Evolutionary conservation across 2,888 invertebrate species (phyloP).

Genomic region (Tetragonisca angustula): DNA sequence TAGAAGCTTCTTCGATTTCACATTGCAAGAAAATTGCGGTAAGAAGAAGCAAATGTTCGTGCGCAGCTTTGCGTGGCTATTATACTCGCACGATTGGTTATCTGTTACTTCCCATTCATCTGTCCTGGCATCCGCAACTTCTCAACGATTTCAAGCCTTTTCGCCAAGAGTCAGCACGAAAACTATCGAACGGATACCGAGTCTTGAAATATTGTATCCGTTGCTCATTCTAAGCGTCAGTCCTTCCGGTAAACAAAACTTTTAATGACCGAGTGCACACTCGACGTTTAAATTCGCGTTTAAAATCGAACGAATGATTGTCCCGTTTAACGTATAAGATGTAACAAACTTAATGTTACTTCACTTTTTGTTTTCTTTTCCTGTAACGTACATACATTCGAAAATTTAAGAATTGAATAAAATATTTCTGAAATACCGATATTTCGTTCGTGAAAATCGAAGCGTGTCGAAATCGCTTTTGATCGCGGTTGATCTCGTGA

Average conservation of each 20-base stretch:
- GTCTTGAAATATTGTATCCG: constrained; percentile 63
- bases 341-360: background rate
- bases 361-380: background rate
- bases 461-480: background rate
- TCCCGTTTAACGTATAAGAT: background rate
- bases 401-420: background rate
- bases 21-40: background rate
- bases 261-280: constrained; percentile 53
- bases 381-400: background rate
- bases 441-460: background rate
- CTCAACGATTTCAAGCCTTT: constrained; percentile 65
- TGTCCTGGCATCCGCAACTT: constrained; percentile 64
- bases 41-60: constrained; percentile 63
- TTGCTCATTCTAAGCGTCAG: constrained; percentile 62
- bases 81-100: constrained; percentile 75
- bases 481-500: constrained; percentile 13
- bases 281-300: constrained; percentile 6
- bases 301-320: constrained; percentile 3
- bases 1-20: background rate
- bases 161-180: constrained; percentile 67
- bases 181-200: constrained; percentile 57
- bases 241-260: constrained; percentile 67
- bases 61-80: constrained; percentile 72
- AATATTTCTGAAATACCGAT: background rate
- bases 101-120: constrained; percentile 69